phyloP scores from a whole-genome alignment of 2,888 invertebrate species.

The Heteromurus nitidus region DNA sequence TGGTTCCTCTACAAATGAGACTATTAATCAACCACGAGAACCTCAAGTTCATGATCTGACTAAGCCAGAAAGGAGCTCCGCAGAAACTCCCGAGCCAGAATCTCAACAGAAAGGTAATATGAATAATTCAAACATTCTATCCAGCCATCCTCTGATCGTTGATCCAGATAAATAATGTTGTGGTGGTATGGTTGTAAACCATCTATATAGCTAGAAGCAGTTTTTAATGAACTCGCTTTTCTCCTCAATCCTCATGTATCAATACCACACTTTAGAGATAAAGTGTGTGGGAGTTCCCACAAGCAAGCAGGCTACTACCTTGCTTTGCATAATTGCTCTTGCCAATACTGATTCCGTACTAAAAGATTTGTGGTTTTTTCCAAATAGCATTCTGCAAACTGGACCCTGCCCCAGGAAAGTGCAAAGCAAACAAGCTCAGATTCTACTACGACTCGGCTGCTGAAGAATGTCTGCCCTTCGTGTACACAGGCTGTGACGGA shows the following conservation, averaged over 20 bases:
- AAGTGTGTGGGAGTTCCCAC: neutral
- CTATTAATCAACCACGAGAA: conserved; percentile 45
- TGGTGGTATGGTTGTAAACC: neutral
- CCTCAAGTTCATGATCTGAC: conserved; percentile 56
- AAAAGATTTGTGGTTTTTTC: conserved; percentile 43
- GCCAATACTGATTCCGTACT: conserved; percentile 6
- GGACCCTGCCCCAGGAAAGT: conserved; percentile 57
- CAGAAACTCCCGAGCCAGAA: conserved; percentile 25
- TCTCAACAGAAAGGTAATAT: conserved; percentile 41
- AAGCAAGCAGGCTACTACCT: neutral
- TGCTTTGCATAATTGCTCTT: conserved; percentile 18
- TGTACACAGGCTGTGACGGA: conserved; percentile 62
- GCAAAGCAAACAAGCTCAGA: conserved; percentile 52
- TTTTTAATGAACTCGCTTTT: conserved; percentile 29
- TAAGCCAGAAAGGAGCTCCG: conserved; percentile 16
- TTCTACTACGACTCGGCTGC: conserved; percentile 61
- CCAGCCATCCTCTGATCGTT: neutral
- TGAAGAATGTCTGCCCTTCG: conserved; percentile 61
- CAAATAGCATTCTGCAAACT: conserved; percentile 57
- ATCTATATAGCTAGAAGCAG: neutral
- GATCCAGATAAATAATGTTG: neutral
- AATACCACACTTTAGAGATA: neutral
- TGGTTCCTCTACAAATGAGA: conserved; percentile 36
- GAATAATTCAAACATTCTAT: conserved; percentile 7
- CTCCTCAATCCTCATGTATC: too few species aligned